A percentile compares a stretch with the other conserved stretches of the same genome.
Conservation (phyloP, 2,113 vertebrate genomes). For the Heteronetta atricapilla region DNA sequence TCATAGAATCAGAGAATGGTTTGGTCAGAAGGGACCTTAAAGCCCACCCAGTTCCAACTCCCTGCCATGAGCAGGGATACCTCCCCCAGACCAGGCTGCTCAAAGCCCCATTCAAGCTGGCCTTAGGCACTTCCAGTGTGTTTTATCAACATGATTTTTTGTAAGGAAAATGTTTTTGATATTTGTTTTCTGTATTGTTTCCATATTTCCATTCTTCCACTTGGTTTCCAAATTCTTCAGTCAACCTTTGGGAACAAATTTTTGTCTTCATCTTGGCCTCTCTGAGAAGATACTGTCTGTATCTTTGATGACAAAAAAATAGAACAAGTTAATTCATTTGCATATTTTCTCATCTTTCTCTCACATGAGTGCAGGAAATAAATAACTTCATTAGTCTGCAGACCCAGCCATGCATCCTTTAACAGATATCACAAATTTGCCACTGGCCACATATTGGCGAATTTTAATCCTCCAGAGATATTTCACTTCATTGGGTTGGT, state of each 20-base stretch:
- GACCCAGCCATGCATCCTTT: neutral
- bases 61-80: neutral
- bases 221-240: neutral
- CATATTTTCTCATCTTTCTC: neutral
- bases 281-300: neutral
- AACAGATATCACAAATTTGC: neutral
- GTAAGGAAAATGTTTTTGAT: neutral
- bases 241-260: neutral
- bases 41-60: neutral
- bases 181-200: neutral
- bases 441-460: neutral
- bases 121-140: neutral
- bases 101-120: neutral
- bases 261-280: neutral
- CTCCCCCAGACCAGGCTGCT: neutral
- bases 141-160: neutral
- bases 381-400: neutral
- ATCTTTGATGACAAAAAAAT: neutral
- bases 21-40: neutral
- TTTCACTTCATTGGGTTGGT: neutral
- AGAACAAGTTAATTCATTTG: neutral
- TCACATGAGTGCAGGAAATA: neutral
- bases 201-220: neutral
- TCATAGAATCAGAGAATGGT: neutral
- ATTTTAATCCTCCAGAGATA: neutral